phyloP scores from a whole-genome alignment of 2,113 vertebrate genomes.

The Aspidoscelis tigris region DNA sequence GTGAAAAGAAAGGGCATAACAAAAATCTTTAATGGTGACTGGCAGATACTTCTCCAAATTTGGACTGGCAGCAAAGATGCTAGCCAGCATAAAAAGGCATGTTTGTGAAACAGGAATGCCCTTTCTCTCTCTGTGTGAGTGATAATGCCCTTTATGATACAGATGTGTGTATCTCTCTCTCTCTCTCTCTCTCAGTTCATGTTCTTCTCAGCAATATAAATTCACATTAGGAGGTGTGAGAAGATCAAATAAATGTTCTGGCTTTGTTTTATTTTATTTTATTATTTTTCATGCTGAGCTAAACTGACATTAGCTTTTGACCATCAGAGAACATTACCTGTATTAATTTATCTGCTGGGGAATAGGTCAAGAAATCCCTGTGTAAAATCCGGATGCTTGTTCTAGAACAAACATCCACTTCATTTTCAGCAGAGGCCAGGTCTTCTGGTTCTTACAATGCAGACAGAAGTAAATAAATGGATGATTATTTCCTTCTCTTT shows the following conservation, averaged over 20 bases:
- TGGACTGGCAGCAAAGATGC: background rate
- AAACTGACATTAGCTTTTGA: conserved; percentile 11
- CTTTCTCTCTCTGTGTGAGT: background rate
- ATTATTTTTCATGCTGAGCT: background rate
- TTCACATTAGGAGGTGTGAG: background rate
- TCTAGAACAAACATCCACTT: background rate
- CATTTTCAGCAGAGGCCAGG: background rate
- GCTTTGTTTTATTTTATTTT: background rate
- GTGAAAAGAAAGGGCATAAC: background rate
- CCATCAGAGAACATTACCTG: background rate
- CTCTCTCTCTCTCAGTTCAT: background rate
- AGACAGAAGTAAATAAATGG: background rate
- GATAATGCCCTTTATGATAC: too few species aligned
- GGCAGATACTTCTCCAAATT: conserved; percentile 18
- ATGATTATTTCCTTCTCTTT: too few species aligned
- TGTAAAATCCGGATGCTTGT: background rate
- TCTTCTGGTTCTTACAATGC: background rate
- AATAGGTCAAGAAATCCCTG: background rate
- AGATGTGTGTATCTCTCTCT: too few species aligned
- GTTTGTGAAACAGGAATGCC: background rate
- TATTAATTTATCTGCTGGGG: background rate
- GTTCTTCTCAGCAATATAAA: background rate
- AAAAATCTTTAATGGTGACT: conserved; percentile 16
- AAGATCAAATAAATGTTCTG: background rate
- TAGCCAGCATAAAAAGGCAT: background rate